A percentile compares a stretch with the other conserved stretches of the same genome.
phyloP scores from a whole-genome alignment of 2,888 invertebrate species.

The Tortrix viridana region DNA sequence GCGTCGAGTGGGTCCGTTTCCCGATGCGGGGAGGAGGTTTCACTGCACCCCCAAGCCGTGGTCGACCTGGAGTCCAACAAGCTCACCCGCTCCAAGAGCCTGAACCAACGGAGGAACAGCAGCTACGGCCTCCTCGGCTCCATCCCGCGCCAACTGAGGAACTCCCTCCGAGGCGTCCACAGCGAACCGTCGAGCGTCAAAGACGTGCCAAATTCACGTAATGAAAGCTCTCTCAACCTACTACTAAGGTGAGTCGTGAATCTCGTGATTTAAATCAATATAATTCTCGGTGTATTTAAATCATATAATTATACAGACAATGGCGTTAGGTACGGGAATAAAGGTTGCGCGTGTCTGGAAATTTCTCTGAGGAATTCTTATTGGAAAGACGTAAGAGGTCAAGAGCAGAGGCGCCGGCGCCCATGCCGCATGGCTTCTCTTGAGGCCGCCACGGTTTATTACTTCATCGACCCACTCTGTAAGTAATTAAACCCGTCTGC shows the following conservation, averaged over 20 bases:
- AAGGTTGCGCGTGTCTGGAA: conserved; percentile 37
- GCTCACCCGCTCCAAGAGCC: conserved; percentile 77
- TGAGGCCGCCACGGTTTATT: conserved; percentile 56
- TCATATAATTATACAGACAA: conserved; percentile 1
- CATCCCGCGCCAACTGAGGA: conserved; percentile 79
- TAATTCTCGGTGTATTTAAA: neutral
- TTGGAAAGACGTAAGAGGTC: conserved; percentile 60
- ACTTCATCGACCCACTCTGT: conserved; percentile 43
- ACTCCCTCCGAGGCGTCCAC: conserved; percentile 79
- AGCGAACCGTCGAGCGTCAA: conserved; percentile 80
- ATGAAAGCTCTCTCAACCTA: conserved; percentile 80
- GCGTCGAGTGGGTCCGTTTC: conserved; percentile 73
- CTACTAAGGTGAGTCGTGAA: conserved; percentile 72
- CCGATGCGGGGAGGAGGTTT: conserved; percentile 61
- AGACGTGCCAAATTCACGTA: conserved; percentile 76
- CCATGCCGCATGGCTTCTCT: conserved; percentile 58
- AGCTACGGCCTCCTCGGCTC: conserved; percentile 81
- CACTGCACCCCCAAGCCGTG: conserved; percentile 57
- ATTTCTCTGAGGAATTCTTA: conserved; percentile 57
- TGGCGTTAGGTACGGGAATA: conserved; percentile 1
- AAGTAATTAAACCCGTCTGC: conserved; percentile 41
- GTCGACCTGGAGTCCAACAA: conserved; percentile 69
- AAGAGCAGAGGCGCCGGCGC: conserved; percentile 55
- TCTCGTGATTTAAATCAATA: neutral
- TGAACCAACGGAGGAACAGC: conserved; percentile 78